Conservation (phyloP, 2,888 invertebrate genomes). For the Imbricaverruca yamaguchii region DNA sequence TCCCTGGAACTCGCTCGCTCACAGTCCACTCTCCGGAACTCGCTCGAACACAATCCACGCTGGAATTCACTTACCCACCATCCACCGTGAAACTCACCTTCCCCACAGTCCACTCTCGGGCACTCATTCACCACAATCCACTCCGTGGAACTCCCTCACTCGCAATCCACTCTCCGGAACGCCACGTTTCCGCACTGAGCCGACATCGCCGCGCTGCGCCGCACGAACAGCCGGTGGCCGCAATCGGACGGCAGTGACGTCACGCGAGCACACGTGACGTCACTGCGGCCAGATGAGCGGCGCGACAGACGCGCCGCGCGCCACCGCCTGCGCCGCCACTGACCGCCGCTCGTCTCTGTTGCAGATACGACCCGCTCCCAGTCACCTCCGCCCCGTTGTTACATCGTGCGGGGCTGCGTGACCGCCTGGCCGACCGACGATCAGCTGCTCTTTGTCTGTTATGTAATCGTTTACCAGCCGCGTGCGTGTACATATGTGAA, state of each 20-base stretch:
- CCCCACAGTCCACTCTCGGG: no score
- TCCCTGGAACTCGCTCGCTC: no score
- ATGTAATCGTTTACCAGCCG: not conserved
- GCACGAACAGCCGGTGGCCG: no score
- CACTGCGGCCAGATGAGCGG: not conserved
- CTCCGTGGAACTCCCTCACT: no score
- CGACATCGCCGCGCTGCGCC: no score
- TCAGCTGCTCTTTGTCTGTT: conserved; percentile 20
- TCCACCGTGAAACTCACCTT: no score
- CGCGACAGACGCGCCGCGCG: not conserved
- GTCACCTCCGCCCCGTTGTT: not conserved
- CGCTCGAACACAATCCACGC: no score
- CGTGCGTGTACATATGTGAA: not conserved
- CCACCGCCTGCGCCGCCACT: not conserved
- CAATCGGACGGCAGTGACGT: not conserved
- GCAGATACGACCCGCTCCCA: not conserved
- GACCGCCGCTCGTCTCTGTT: not conserved
- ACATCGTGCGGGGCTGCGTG: not conserved
- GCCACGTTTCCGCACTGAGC: no score
- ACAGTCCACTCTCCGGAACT: no score
- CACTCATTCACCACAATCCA: no score
- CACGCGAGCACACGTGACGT: not conserved
- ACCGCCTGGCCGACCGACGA: not conserved
- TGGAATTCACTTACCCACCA: no score
- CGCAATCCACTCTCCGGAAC: no score